A percentile compares a stretch with the other conserved stretches of the same genome.
Evolutionary conservation across 1,140 invertebrate species (phyloP).

Genomic region (Copidosoma floridanum): DNA sequence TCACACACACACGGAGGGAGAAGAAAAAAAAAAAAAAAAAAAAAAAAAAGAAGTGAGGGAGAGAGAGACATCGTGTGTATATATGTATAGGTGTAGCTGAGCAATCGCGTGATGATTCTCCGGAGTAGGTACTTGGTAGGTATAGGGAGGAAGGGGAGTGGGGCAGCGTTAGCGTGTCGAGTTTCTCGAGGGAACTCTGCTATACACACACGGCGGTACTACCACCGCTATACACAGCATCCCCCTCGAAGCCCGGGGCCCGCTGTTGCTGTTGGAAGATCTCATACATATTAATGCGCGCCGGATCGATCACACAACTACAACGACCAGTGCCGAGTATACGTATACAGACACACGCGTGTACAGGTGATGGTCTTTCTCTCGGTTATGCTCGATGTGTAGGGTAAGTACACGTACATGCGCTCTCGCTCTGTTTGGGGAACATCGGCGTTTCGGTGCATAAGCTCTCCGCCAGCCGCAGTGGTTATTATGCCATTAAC

Average conservation of each 20-base stretch:
- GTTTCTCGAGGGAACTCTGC: slow-evolving; percentile 11
- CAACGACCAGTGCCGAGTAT: neutral
- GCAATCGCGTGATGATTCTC: slow-evolving; percentile 22
- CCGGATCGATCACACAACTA: slow-evolving; percentile 40
- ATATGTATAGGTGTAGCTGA: neutral
- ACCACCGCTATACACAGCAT: no score
- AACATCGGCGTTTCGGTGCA: slow-evolving; percentile 41
- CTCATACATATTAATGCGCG: slow-evolving; percentile 54
- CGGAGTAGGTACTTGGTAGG: slow-evolving; percentile 13
- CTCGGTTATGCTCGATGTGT: neutral
- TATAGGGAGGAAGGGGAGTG: slow-evolving; percentile 10
- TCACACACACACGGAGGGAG: no score
- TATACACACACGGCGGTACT: slow-evolving; percentile 11
- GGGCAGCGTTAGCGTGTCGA: slow-evolving; percentile 5
- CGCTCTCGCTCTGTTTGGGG: slow-evolving; percentile 43
- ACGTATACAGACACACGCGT: neutral
- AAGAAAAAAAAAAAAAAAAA: neutral
- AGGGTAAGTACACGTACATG: no score
- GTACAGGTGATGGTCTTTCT: neutral
- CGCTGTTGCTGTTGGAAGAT: no score
- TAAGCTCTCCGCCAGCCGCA: slow-evolving; percentile 45
- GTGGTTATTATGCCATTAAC: slow-evolving; percentile 56
- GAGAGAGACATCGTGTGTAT: neutral
- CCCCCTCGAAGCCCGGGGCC: no score
- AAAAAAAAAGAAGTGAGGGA: neutral